Percentiles rank a stretch among this genome's conserved stretches.
Evolutionary conservation across 1,140 invertebrate genomes (phyloP).

Genomic region (Drosophila ambigua): DNA sequence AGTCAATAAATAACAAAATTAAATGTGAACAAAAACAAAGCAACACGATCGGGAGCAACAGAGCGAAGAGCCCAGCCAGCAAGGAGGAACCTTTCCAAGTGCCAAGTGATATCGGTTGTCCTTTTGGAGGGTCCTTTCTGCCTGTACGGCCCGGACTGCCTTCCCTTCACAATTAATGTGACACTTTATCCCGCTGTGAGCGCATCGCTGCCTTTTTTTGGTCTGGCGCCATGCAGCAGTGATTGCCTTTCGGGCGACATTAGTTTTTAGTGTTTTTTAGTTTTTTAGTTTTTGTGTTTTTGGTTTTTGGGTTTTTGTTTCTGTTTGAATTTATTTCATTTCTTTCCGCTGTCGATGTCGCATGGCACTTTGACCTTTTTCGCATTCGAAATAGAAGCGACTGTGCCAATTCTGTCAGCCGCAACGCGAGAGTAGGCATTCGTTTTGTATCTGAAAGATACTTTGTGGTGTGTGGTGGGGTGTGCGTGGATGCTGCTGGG

Average conservation of each 20-base stretch:
- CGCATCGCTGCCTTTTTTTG: conserved; percentile 59
- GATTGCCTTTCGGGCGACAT: conserved; percentile 46
- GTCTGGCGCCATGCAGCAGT: conserved; percentile 57
- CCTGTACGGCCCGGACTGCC: too few relatives aligned
- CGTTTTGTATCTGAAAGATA: conserved; percentile 54
- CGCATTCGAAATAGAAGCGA: conserved; percentile 64
- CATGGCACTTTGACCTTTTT: conserved; percentile 71
- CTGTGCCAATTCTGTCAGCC: conserved; percentile 77
- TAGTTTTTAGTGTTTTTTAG: conserved; percentile 26
- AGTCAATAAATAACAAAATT: conserved; percentile 67
- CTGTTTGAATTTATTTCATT: conserved; percentile 22
- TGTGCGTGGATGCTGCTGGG: conserved; percentile 17
- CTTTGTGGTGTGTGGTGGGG: conserved; percentile 5
- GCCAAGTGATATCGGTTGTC: conserved; percentile 67
- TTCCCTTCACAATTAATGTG: conserved; percentile 49
- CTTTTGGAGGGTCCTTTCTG: conserved; percentile 23
- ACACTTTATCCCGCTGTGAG: conserved; percentile 56
- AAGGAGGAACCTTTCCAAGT: conserved; percentile 56
- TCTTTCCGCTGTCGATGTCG: conserved; percentile 31
- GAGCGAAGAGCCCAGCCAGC: background rate
- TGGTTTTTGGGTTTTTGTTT: conserved; percentile 12
- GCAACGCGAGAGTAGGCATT: conserved; percentile 25
- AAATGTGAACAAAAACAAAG: conserved; percentile 75
- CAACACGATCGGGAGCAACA: conserved; percentile 38
- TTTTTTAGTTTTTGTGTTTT: conserved; percentile 14